A percentile compares a stretch with the other conserved stretches of the same genome.
These are phyloP conservation scores for Coracopsis vasa DNA, from an alignment of 2,113 vertebrate genomes.

Conservation along the genomic window DNA sequence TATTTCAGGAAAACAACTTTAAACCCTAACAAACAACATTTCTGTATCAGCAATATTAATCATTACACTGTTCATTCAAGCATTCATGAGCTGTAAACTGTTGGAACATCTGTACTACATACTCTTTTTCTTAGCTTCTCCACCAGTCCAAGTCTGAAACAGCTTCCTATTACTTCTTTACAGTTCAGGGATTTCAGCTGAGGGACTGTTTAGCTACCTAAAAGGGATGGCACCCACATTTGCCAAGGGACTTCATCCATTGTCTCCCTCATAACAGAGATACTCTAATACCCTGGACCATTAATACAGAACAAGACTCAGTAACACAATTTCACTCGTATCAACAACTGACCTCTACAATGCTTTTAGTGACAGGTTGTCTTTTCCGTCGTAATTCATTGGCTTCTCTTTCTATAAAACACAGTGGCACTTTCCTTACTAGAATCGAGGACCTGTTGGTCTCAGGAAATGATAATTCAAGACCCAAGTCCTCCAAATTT, in stretches of 20 bases:
- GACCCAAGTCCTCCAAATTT: conserved; percentile 81
- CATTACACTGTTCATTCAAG: background rate
- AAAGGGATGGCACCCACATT: background rate
- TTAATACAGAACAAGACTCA: background rate
- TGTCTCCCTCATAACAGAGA: background rate
- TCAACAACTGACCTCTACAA: conserved; percentile 84
- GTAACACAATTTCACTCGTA: background rate
- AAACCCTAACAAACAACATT: background rate
- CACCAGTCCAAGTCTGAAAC: background rate
- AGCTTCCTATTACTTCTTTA: background rate
- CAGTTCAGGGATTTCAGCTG: background rate
- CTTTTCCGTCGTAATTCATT: conserved; percentile 87
- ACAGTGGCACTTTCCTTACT: conserved; percentile 87
- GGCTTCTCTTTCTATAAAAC: conserved; percentile 91
- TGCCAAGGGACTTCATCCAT: background rate
- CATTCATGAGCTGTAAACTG: background rate
- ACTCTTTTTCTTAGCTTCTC: background rate
- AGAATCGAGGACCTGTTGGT: conserved; percentile 71
- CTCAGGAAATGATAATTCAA: conserved; percentile 84
- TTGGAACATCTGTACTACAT: background rate
- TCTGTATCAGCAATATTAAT: background rate
- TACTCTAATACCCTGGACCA: background rate
- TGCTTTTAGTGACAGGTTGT: conserved; percentile 80
- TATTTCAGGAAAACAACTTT: background rate
- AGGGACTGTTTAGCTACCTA: background rate